phyloP scores from a whole-genome alignment of 2,113 vertebrate species.

The Madoqua kirkii region DNA sequence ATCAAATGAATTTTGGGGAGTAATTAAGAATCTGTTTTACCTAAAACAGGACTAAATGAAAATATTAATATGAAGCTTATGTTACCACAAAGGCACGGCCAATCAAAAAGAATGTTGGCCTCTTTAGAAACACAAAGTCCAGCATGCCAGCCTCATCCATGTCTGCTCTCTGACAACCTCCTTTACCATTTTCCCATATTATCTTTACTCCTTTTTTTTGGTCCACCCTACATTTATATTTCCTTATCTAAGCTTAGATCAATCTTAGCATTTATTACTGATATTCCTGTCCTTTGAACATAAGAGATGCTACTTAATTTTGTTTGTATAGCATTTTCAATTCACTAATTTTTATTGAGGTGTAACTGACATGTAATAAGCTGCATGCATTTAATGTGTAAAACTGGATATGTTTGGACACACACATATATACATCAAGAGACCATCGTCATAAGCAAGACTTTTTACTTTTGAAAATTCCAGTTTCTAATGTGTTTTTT shows the following conservation, averaged over 20 bases:
- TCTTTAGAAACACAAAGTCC: neutral
- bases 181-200: neutral
- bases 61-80: neutral
- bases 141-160: neutral
- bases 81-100: neutral
- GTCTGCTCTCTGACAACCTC: neutral
- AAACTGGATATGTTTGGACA: neutral
- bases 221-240: neutral
- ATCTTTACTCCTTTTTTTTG: neutral
- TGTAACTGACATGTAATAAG: neutral
- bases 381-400: neutral
- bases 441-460: neutral
- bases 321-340: neutral
- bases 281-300: neutral
- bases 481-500: neutral
- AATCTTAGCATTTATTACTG: neutral
- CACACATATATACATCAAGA: neutral
- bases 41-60: neutral
- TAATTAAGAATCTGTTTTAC: neutral
- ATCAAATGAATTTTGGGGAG: neutral
- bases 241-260: neutral
- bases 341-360: neutral
- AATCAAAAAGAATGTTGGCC: neutral
- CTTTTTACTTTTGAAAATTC: neutral
- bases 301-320: neutral